phyloP scores from a whole-genome alignment of 2,113 vertebrate species.

The Anser cygnoides region DNA sequence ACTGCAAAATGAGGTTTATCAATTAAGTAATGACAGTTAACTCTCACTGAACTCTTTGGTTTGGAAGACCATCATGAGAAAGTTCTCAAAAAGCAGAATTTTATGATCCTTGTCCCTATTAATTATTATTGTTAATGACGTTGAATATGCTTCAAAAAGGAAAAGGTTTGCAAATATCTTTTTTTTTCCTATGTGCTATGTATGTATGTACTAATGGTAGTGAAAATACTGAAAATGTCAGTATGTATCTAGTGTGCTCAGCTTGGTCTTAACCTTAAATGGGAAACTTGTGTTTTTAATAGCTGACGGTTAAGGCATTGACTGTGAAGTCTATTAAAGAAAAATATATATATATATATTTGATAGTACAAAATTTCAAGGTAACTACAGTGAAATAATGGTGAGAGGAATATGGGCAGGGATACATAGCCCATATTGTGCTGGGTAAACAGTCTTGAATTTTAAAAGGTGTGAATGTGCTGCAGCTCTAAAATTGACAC shows the following conservation, averaged over 20 bases:
- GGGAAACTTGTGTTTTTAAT: not conserved
- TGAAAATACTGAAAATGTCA: not conserved
- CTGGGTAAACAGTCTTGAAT: not conserved
- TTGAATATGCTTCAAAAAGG: not conserved
- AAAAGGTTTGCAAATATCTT: not conserved
- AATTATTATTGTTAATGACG: not conserved
- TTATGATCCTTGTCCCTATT: not conserved
- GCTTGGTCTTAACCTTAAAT: not conserved
- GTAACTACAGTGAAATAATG: not conserved
- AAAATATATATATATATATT: not conserved
- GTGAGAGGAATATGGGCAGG: not conserved
- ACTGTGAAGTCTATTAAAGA: not conserved
- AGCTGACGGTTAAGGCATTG: not conserved
- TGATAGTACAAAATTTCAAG: not conserved
- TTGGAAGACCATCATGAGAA: not conserved
- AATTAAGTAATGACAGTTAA: not conserved
- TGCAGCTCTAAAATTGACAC: not conserved
- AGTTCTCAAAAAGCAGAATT: not conserved
- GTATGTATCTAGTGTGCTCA: fast-evolving
- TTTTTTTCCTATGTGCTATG: not conserved
- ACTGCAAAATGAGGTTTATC: not conserved
- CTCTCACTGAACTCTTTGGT: not conserved
- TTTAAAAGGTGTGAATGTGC: not conserved
- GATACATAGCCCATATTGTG: not conserved
- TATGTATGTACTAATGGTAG: not conserved